Evolutionary conservation across 1,140 invertebrate genomes (phyloP), one percentile per base, ranked within the genome.

Genomic region (Spodoptera frugiperda): DNA sequence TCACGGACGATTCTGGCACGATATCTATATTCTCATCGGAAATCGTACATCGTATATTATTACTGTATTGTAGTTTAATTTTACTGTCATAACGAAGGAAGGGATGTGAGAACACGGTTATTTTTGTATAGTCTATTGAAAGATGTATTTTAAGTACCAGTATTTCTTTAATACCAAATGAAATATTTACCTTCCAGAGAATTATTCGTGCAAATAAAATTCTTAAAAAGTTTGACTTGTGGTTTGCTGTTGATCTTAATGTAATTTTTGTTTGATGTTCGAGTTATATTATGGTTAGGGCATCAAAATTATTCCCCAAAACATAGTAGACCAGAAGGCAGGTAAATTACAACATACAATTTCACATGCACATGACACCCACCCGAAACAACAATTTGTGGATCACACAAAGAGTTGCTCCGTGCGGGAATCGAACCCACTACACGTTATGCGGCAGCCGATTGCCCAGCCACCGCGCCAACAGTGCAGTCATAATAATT

Each of bases 101-200:
- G 70, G 10, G 55, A 39, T 80, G 30, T 79, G 71, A 84, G 81
- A 81, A 79, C 80, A 76, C 59, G 59, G 79, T 92, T 92, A 92
- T 92, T 92, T 92, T 92, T 91, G 78, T 92, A 92, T 89, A 91
- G 85, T 89, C 81, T 88, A 81, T 81, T 78, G 39, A 78, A 63
- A 83, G 49, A 79, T 78, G 44, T 78, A 72, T 76, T 78, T 67
- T 78, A 74, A 57, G 71, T 59, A 74, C 4, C 33, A 72, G 70
- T 78, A 78, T 78, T 72, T 65, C 68, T 55, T 71, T 51, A 53
- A 33, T 53, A 75, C 59, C 48, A 65, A 75, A 75, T 65, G 48
- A 75, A 75, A 65, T 75, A 75, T 75, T 75, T 75, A 75, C 72
- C 59, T 75, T 75, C 59, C 59, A 75, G 57, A 75, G 57, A 65